Conservation (phyloP, 2,113 vertebrate species). For the Actenoides lindsayi region DNA sequence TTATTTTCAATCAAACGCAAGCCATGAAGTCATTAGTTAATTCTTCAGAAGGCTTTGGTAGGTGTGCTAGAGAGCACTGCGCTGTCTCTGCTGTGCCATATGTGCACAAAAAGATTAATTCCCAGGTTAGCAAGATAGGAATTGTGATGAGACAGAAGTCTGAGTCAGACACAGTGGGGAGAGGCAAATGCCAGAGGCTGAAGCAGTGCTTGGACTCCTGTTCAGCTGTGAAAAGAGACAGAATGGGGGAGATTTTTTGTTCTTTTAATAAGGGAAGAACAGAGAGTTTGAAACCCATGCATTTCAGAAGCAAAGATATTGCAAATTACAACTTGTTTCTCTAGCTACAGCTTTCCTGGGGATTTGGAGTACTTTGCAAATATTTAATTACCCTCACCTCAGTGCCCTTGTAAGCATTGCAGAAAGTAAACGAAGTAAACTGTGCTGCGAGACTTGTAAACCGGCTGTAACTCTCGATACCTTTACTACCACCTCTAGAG, state of each 20-base stretch:
- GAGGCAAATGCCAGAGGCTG: slow-evolving; percentile 17
- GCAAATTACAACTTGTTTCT: neutral
- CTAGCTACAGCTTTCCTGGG: neutral
- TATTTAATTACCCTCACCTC: slow-evolving; percentile 17
- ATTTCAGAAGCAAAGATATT: neutral
- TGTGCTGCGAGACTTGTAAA: neutral
- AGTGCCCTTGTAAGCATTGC: neutral
- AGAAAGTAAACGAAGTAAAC: slow-evolving; percentile 22
- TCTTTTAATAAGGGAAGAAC: neutral
- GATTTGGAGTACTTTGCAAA: neutral
- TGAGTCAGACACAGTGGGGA: slow-evolving; percentile 47
- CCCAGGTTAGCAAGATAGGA: slow-evolving; percentile 38
- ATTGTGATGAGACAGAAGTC: slow-evolving; percentile 31
- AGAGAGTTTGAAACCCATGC: neutral
- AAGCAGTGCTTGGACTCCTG: neutral
- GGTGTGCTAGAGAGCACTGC: neutral
- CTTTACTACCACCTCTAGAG: neutral
- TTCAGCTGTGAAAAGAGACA: slow-evolving; percentile 16
- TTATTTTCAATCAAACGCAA: slow-evolving; percentile 43
- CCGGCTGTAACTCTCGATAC: neutral
- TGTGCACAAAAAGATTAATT: slow-evolving; percentile 57
- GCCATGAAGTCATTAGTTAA: slow-evolving; percentile 34
- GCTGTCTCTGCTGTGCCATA: neutral
- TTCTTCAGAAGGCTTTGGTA: slow-evolving; percentile 32
- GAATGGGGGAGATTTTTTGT: neutral